Evolutionary conservation across 2,888 invertebrate species (phyloP).

Genomic region (Erebia ligea): DNA sequence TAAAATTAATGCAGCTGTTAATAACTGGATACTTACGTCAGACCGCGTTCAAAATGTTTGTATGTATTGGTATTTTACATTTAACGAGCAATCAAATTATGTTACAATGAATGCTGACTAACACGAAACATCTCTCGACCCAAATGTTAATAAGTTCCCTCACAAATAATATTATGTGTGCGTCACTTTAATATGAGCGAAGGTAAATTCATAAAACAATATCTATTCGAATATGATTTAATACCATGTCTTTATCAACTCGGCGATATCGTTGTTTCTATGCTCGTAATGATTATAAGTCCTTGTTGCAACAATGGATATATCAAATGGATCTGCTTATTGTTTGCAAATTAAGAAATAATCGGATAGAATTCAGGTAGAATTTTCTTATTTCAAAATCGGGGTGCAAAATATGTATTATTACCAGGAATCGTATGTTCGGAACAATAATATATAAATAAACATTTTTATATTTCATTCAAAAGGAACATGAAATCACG

Average conservation of each 20-base stretch:
- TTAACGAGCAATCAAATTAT: slow-evolving; percentile 5
- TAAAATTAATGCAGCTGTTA: too few species aligned
- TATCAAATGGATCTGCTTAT: neutral
- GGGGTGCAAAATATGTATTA: neutral
- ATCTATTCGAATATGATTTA: neutral
- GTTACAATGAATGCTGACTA: slow-evolving; percentile 19
- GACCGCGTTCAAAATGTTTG: neutral
- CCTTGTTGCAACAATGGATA: too few species aligned
- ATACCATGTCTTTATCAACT: neutral
- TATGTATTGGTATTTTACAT: slow-evolving; percentile 8
- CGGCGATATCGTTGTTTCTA: neutral
- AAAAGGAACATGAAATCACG: slow-evolving; percentile 14
- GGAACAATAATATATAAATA: slow-evolving; percentile 1
- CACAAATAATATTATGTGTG: slow-evolving; percentile 2
- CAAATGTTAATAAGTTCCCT: neutral
- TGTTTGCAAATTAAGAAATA: neutral
- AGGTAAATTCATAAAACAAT: neutral
- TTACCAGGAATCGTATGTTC: neutral
- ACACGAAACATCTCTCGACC: slow-evolving; percentile 7
- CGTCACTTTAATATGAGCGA: neutral
- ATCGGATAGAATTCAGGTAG: neutral
- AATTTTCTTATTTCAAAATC: neutral
- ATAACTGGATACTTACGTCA: too few species aligned
- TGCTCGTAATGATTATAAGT: neutral
- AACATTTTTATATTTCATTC: slow-evolving; percentile 5